A percentile compares a stretch with the other conserved stretches of the same genome.
Evolutionary conservation across 2,888 invertebrate genomes (phyloP).

Genomic region (Volucella inflata): DNA sequence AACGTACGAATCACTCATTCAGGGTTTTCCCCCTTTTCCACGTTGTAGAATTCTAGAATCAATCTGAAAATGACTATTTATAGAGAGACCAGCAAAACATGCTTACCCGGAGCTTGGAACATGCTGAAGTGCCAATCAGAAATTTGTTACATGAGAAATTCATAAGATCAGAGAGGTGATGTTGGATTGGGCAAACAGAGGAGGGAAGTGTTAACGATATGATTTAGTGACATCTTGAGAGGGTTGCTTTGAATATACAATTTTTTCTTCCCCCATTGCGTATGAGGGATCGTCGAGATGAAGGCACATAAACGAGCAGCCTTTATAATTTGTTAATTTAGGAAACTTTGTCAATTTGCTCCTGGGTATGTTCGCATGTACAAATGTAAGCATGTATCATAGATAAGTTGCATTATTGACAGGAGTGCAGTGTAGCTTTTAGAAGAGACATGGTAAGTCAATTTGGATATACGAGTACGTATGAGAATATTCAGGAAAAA

Average conservation of each 20-base stretch:
- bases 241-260: slow-evolving; percentile 27
- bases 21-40: slow-evolving; percentile 25
- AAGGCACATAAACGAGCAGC: background rate
- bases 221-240: slow-evolving; percentile 61
- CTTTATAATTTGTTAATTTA: too few relatives aligned
- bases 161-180: slow-evolving; percentile 19
- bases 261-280: too few relatives aligned
- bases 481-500: too few relatives aligned
- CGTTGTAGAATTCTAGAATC: slow-evolving; percentile 24
- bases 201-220: slow-evolving; percentile 57
- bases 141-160: slow-evolving; percentile 56
- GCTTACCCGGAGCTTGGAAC: slow-evolving; percentile 20
- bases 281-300: background rate
- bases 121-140: slow-evolving; percentile 47
- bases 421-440: too few relatives aligned
- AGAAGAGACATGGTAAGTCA: too few relatives aligned
- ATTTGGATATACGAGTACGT: too few relatives aligned
- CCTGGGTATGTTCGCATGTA: too few relatives aligned
- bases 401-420: too few relatives aligned
- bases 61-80: slow-evolving; percentile 30
- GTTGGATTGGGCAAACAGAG: slow-evolving; percentile 18
- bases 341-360: too few relatives aligned
- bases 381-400: too few relatives aligned
- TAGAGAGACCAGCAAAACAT: slow-evolving; percentile 48
- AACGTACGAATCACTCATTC: slow-evolving; percentile 32